phyloP scores from a whole-genome alignment of 2,113 vertebrate genomes.

The Ptilorrhoa leucosticta region DNA sequence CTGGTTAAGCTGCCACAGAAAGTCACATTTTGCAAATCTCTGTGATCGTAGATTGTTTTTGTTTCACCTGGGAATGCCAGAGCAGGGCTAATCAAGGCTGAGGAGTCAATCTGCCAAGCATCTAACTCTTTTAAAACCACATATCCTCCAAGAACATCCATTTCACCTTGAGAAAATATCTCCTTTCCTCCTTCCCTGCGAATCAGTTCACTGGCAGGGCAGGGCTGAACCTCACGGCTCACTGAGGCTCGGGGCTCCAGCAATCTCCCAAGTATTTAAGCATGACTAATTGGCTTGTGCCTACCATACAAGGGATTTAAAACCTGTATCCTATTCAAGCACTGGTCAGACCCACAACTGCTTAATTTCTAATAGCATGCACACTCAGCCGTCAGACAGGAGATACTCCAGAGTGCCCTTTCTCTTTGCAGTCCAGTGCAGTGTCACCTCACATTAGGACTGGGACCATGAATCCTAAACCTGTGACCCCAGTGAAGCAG shows the following conservation, averaged over 20 bases:
- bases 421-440: background rate
- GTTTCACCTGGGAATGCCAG: background rate
- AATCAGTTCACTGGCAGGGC: background rate
- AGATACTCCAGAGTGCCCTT: background rate
- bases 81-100: background rate
- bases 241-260: background rate
- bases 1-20: background rate
- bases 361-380: background rate
- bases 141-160: background rate
- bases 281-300: constrained; percentile 10
- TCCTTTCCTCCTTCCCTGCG: background rate
- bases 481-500: background rate
- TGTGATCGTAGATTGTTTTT: background rate
- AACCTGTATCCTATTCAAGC: background rate
- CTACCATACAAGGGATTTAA: background rate
- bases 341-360: background rate
- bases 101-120: background rate
- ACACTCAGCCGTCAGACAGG: background rate
- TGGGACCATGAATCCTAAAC: background rate
- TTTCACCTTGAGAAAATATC: background rate
- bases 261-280: background rate
- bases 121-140: background rate
- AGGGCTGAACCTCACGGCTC: background rate
- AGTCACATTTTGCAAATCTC: background rate
- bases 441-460: background rate